Percentiles rank a stretch among this genome's conserved stretches.
Evolutionary conservation across 2,113 vertebrate genomes (phyloP).

Genomic region (Plestiodon gilberti): DNA sequence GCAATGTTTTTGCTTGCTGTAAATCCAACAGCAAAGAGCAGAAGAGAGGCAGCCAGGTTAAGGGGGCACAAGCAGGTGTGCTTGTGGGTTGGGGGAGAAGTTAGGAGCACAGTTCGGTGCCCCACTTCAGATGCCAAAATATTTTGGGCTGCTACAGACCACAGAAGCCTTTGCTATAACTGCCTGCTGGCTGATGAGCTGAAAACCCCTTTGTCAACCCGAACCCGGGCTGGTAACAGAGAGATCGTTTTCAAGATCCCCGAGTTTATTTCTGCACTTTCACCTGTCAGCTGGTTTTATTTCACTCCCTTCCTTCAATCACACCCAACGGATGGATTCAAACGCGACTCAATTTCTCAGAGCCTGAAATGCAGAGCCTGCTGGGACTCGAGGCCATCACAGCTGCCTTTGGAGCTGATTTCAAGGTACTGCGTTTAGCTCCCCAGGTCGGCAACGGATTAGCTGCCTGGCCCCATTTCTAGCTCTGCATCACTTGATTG

Average conservation of each 20-base stretch:
- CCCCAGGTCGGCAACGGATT: background rate
- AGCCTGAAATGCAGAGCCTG: background rate
- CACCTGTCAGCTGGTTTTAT: background rate
- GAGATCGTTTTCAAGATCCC: background rate
- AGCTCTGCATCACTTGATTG: background rate
- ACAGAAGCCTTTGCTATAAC: no score
- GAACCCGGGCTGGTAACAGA: no score
- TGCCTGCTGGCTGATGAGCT: no score
- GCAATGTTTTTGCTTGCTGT: no score
- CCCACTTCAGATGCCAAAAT: no score
- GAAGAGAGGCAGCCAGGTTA: no score
- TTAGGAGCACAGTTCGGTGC: no score
- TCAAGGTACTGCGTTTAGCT: constrained; percentile 7
- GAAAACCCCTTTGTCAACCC: no score
- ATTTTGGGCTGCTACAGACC: no score
- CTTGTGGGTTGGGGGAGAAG: no score
- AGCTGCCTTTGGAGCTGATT: background rate
- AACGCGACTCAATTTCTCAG: background rate
- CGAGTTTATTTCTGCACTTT: background rate
- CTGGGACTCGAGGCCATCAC: background rate
- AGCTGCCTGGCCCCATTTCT: constrained; percentile 25
- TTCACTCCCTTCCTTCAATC: background rate
- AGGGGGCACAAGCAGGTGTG: no score
- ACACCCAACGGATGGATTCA: background rate
- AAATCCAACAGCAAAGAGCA: no score